A percentile compares a stretch with the other conserved stretches of the same genome.
These are phyloP conservation scores for Hirundo rustica DNA, from an alignment of 2,797 vertebrate species.

Conservation along the genomic window DNA sequence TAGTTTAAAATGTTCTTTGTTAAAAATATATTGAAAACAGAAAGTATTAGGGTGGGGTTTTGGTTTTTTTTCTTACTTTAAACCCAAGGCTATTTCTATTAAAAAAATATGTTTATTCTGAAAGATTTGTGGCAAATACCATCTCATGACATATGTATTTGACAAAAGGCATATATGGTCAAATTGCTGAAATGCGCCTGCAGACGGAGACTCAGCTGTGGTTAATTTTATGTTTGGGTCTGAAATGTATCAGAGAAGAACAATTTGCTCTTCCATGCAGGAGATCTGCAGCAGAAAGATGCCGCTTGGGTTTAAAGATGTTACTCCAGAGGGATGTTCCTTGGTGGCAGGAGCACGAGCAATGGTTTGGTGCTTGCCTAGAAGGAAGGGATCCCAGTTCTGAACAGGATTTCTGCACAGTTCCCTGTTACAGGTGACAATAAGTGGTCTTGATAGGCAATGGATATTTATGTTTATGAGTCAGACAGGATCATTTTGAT, in stretches of 20 bases:
- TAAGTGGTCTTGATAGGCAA: background rate
- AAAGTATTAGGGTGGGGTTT: background rate
- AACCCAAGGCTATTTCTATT: background rate
- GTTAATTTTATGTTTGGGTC: background rate
- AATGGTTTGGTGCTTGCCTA: background rate
- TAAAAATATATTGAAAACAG: background rate
- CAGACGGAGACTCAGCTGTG: background rate
- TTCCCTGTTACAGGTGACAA: background rate
- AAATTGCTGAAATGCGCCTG: background rate
- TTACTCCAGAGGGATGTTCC: background rate
- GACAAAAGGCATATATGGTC: conserved; percentile 14
- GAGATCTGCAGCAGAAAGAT: background rate
- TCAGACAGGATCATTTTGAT: background rate
- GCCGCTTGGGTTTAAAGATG: background rate
- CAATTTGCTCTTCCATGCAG: background rate
- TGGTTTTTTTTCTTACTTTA: background rate
- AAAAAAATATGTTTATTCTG: conserved; percentile 30
- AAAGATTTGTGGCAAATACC: background rate
- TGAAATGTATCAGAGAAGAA: background rate
- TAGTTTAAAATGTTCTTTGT: background rate
- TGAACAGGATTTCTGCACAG: background rate
- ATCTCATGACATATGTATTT: conserved; percentile 14
- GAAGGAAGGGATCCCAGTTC: background rate
- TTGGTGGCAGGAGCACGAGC: background rate
- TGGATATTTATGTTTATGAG: background rate